These are phyloP conservation scores for Serrognathus titanus DNA, from an alignment of 2,888 invertebrate species.

Conservation along the genomic window DNA sequence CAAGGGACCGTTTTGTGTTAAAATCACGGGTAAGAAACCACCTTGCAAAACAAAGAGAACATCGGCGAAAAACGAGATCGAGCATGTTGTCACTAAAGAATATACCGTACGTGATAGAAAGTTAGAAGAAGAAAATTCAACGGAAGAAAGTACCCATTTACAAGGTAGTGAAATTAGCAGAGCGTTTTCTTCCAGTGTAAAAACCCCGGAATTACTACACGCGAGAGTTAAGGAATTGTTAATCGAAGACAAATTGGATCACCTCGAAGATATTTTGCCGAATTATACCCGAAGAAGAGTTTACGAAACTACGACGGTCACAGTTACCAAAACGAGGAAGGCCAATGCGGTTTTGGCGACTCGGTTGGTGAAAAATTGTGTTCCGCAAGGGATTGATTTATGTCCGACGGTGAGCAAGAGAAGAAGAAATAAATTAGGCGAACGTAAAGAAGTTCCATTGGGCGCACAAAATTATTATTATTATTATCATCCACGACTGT, in stretches of 20 bases:
- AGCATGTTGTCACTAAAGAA: slow-evolving; percentile 41
- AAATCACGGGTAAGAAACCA: slow-evolving; percentile 33
- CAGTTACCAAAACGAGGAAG: slow-evolving; percentile 42
- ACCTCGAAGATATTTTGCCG: slow-evolving; percentile 44
- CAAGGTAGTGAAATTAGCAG: slow-evolving; percentile 32
- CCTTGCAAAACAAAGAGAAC: slow-evolving; percentile 22
- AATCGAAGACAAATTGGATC: slow-evolving; percentile 45
- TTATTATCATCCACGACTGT: too few relatives aligned
- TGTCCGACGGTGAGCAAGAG: slow-evolving; percentile 35
- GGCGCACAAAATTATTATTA: too few relatives aligned
- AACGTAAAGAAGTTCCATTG: too few relatives aligned
- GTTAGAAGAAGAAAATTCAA: background rate
- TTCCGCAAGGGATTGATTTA: slow-evolving; percentile 41
- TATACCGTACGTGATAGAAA: slow-evolving; percentile 33
- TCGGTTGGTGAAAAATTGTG: slow-evolving; percentile 44
- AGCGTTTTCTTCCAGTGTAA: slow-evolving; percentile 15
- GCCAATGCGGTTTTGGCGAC: slow-evolving; percentile 42
- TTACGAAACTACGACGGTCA: slow-evolving; percentile 44
- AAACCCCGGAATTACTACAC: slow-evolving; percentile 34
- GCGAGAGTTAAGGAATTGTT: slow-evolving; percentile 36
- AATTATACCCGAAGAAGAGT: slow-evolving; percentile 41
- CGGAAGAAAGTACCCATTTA: slow-evolving; percentile 7
- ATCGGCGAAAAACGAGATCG: slow-evolving; percentile 23
- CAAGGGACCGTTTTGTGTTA: slow-evolving; percentile 45
- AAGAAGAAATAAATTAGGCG: slow-evolving; percentile 16